A percentile compares a stretch with the other conserved stretches of the same genome.
phyloP scores from a whole-genome alignment of 2,113 vertebrate genomes.

The Dromaius novaehollandiae region DNA sequence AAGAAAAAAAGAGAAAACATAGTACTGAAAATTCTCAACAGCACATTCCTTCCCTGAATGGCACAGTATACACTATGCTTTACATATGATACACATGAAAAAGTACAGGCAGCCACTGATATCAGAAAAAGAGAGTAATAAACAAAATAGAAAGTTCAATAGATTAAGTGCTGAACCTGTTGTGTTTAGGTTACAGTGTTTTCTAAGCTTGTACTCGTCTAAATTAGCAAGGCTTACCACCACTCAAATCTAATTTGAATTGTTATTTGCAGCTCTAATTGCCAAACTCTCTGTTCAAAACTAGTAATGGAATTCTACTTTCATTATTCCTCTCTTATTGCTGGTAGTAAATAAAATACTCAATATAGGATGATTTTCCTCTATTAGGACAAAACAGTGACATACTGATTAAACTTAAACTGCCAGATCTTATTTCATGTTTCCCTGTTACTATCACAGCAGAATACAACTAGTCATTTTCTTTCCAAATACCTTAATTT shows the following conservation, averaged over 20 bases:
- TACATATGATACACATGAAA: not conserved
- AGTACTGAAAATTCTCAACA: not conserved
- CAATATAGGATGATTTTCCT: slow-evolving; percentile 67
- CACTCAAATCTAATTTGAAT: slow-evolving; percentile 62
- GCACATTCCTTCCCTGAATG: not conserved
- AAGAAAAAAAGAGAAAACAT: not conserved
- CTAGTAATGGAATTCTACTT: slow-evolving; percentile 52
- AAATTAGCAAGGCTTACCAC: slow-evolving; percentile 47
- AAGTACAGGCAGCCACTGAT: not conserved
- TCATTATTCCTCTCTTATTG: slow-evolving; percentile 42
- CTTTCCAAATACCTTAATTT: slow-evolving; percentile 40
- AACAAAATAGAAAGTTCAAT: not conserved
- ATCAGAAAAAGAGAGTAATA: not conserved
- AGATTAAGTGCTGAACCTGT: not conserved
- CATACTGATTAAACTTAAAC: slow-evolving; percentile 76
- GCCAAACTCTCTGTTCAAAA: slow-evolving; percentile 25
- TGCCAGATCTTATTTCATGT: slow-evolving; percentile 73
- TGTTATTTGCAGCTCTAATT: slow-evolving; percentile 63
- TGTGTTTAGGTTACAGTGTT: slow-evolving; percentile 1
- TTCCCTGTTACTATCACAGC: slow-evolving; percentile 46
- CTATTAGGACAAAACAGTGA: slow-evolving; percentile 72
- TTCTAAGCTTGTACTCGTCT: slow-evolving; percentile 29
- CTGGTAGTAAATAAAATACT: slow-evolving; percentile 71
- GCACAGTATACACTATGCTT: not conserved
- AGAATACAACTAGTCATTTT: slow-evolving; percentile 49